Percentiles rank a stretch among this genome's conserved stretches.
Conservation (phyloP, 1,140 invertebrate genomes). For the Ganaspis sp. region DNA sequence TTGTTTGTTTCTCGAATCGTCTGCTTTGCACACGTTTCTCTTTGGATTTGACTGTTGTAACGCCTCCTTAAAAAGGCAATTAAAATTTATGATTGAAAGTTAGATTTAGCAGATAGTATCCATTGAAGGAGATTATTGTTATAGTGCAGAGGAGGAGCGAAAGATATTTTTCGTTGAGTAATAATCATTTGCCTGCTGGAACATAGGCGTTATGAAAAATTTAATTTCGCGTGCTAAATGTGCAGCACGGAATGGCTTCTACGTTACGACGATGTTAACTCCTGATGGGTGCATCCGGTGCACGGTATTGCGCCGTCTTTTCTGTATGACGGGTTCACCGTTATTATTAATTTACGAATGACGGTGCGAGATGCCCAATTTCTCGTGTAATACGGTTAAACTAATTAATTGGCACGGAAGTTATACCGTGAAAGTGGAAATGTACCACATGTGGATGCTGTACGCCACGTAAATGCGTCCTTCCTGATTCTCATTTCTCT, state of each 20-base stretch:
- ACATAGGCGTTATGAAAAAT: constrained; percentile 28
- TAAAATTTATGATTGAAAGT: no score
- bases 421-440: constrained; percentile 28
- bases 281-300: constrained; percentile 29
- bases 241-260: constrained; percentile 26
- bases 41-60: no score
- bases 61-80: no score
- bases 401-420: constrained; percentile 28
- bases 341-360: constrained; percentile 30
- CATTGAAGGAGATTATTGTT: no score
- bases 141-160: no score
- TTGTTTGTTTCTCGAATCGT: no score
- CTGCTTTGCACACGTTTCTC: no score
- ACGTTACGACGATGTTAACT: constrained; percentile 28
- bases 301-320: constrained; percentile 30
- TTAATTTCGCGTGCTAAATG: constrained; percentile 31
- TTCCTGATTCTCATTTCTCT: constrained; percentile 14
- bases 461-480: constrained; percentile 18
- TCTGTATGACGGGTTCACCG: constrained; percentile 30
- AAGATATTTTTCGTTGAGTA: background rate
- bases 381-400: constrained; percentile 28
- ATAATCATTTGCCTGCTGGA: background rate
- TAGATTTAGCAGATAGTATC: no score
- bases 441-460: constrained; percentile 24
- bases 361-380: constrained; percentile 26